These are phyloP conservation scores for Chironomus striatipennis DNA, from an alignment of 1,140 invertebrate species.

Conservation along the genomic window DNA sequence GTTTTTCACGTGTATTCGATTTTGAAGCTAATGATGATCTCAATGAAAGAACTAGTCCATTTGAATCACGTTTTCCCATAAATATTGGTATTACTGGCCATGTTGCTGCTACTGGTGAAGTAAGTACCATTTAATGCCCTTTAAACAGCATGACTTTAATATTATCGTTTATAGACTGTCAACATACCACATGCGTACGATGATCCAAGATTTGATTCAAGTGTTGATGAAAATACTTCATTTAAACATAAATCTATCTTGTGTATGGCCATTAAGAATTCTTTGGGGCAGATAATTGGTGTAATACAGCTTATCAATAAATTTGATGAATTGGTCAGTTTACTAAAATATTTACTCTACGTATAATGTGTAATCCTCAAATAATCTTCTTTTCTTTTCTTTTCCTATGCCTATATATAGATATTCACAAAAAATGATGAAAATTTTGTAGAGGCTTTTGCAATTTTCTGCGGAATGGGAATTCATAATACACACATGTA, in stretches of 20 bases:
- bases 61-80: conserved; percentile 89
- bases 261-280: conserved; percentile 90
- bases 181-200: conserved; percentile 85
- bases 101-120: conserved; percentile 92
- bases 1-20: conserved; percentile 87
- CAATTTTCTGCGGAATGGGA: conserved; percentile 96
- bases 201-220: conserved; percentile 84
- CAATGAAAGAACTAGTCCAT: conserved; percentile 69
- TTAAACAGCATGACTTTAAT: background rate
- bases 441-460: conserved; percentile 91
- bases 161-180: conserved; percentile 56
- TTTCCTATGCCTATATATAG: conserved; percentile 26
- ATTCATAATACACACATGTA: conserved; percentile 97
- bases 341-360: background rate
- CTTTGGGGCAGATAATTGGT: conserved; percentile 79
- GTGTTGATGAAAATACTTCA: conserved; percentile 64
- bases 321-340: conserved; percentile 65
- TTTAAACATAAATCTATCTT: conserved; percentile 79
- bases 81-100: conserved; percentile 93
- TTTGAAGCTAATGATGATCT: conserved; percentile 72
- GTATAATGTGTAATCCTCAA: background rate
- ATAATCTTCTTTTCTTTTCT: too few species aligned
- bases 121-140: conserved; percentile 43
- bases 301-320: conserved; percentile 90
- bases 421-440: conserved; percentile 84